Percentiles rank a stretch among this genome's conserved stretches.
phyloP scores from a whole-genome alignment of 2,888 invertebrate genomes.

The Sarcophaga caerulescens region DNA sequence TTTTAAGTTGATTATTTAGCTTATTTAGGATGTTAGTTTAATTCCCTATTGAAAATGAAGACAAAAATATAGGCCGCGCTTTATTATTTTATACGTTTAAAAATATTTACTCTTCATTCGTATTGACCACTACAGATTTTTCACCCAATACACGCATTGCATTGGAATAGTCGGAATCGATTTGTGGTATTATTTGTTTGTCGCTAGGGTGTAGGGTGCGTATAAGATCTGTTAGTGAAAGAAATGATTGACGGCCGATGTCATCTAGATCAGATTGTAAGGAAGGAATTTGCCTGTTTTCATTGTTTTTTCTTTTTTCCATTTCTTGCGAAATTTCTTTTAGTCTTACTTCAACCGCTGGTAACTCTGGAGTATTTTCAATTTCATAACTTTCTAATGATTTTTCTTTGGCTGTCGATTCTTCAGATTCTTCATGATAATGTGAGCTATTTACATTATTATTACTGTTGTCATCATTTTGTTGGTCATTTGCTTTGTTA shows the following conservation, averaged over 20 bases:
- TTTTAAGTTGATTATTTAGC: background rate
- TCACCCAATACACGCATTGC: constrained; percentile 81
- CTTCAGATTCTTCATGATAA: constrained; percentile 60
- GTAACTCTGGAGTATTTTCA: constrained; percentile 71
- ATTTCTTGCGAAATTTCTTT: constrained; percentile 80
- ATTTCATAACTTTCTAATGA: constrained; percentile 60
- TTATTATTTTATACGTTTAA: background rate
- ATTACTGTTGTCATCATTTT: constrained; percentile 24
- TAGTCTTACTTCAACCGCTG: constrained; percentile 79
- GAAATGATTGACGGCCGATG: constrained; percentile 79
- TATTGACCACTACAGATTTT: constrained; percentile 63
- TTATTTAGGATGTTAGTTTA: constrained; percentile 4
- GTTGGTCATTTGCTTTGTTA: constrained; percentile 42
- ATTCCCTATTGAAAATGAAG: background rate
- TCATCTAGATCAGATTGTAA: constrained; percentile 74
- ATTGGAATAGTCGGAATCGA: constrained; percentile 81
- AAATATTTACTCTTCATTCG: constrained; percentile 55
- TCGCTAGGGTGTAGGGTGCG: constrained; percentile 80
- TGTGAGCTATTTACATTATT: constrained; percentile 30
- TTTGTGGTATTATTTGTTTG: constrained; percentile 80
- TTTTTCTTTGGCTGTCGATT: constrained; percentile 54
- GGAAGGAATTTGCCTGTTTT: constrained; percentile 63
- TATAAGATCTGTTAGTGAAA: constrained; percentile 80
- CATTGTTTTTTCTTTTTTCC: constrained; percentile 77
- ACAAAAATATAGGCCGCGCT: background rate